Evolutionary conservation across 2,797 vertebrate species (phyloP), one percentile per base, ranked within the genome.

Genomic region (Argentina silus): DNA sequence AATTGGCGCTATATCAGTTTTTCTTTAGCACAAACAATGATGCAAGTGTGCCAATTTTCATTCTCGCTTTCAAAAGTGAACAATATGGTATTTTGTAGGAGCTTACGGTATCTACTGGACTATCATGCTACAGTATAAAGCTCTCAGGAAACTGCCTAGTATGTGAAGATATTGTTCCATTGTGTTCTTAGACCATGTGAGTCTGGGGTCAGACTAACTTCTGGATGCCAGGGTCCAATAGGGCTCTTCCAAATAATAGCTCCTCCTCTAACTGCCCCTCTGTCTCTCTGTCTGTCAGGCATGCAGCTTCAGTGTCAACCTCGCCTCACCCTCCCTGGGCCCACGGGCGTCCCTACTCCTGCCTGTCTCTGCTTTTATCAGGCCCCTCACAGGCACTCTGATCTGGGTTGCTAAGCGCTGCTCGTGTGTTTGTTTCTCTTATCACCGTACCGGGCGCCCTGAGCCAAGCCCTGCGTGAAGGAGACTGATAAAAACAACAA

Each of bases 351-450:
- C 59, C 63, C 72, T 21, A 36, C 73, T 88, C 78, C 80, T 85
- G 85, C 81, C 88, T 84, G 80, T 88, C 87, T 87, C 87, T 87
- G 85, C 86, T 93, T 93, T 93, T 93, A 93, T 93, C 93, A 91
- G 91, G 81, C 75, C 86, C 80, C 79, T 80, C 85, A 85, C 90
- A 94, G 93, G 88, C 90, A 83, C 83, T 86, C 72, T 86, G 91
- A 89, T 88, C 89, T 63, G 78, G 81, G 89, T 88, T 90, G 87
- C 89, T 87, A 87, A 86, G 89, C 81, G 55, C 84, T 88, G 87
- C 80, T 83, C 78, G 68, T 81, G 81, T 91, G 88, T 93, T 93
- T 93, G 91, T 91, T 91, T 87, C 83, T 83, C 90, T 91, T 89
- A 91, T 92, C 88, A 89, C 85, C 82, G 86, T 82, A 71, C 78